Percentiles rank a stretch among this genome's conserved stretches.
Conservation (phyloP, 1,140 invertebrate species). For the Coelopa frigida region DNA sequence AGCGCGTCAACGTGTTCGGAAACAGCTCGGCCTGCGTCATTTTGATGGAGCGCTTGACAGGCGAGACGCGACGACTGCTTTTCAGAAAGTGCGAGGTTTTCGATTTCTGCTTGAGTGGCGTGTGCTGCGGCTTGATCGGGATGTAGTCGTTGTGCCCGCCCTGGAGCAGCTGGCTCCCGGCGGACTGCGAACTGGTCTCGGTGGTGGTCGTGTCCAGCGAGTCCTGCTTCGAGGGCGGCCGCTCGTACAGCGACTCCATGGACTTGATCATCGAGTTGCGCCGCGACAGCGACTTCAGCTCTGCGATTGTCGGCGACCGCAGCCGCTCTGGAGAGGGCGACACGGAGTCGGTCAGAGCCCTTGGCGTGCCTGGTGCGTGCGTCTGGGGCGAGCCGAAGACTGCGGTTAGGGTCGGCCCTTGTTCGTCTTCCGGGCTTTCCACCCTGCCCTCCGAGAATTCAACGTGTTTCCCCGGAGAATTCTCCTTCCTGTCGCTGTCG, state of each 20-base stretch:
- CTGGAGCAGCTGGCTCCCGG: conserved; percentile 19
- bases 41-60: conserved; percentile 36
- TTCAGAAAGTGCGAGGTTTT: conserved; percentile 32
- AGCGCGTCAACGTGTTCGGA: conserved; percentile 27
- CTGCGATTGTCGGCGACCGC: conserved; percentile 13
- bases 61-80: conserved; percentile 27
- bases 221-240: conserved; percentile 28
- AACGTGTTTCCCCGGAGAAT: no score
- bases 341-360: no score
- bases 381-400: no score
- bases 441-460: no score
- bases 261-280: conserved; percentile 24
- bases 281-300: conserved; percentile 19
- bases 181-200: conserved; percentile 23
- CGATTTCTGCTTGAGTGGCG: conserved; percentile 31
- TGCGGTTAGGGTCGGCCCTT: no score
- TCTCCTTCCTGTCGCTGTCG: no score
- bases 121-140: conserved; percentile 18
- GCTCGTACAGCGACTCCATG: conserved; percentile 25
- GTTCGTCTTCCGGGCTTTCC: no score
- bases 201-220: conserved; percentile 21
- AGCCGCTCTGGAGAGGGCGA: no score
- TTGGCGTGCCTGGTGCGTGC: no score
- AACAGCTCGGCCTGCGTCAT: conserved; percentile 34
- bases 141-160: neutral